These are phyloP conservation scores for Leptobrachium ailaonicum DNA, from an alignment of 2,113 vertebrate genomes.

Conservation along the genomic window DNA sequence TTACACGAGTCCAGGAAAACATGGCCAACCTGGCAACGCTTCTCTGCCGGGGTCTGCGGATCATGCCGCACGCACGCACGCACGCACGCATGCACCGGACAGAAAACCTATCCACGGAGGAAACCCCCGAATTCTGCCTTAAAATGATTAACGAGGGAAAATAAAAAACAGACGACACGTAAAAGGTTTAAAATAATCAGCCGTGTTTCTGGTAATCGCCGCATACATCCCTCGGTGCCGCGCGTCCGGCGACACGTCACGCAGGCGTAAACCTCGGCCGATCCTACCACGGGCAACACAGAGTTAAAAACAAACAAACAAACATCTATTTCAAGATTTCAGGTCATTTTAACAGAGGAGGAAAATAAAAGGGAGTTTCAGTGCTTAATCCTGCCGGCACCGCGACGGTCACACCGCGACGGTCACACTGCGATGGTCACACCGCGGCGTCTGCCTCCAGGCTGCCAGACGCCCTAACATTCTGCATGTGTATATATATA, in stretches of 20 bases:
- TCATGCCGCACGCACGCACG: too few relatives aligned
- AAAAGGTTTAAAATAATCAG: constrained; percentile 4
- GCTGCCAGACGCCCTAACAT: too few relatives aligned
- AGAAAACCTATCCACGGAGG: too few relatives aligned
- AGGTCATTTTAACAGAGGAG: constrained; percentile 58
- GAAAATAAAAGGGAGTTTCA: constrained; percentile 51
- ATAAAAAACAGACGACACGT: constrained; percentile 8
- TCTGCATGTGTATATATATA: neutral
- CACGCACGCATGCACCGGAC: too few relatives aligned
- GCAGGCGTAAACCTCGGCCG: neutral
- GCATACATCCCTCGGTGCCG: neutral
- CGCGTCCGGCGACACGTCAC: neutral
- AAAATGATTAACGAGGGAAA: neutral
- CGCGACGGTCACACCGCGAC: constrained; percentile 19
- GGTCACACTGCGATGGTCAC: neutral
- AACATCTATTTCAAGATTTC: constrained; percentile 60
- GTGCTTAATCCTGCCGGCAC: constrained; percentile 41
- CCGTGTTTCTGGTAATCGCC: neutral
- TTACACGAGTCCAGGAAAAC: too few relatives aligned
- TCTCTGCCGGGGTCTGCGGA: too few relatives aligned
- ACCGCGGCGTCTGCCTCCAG: too few relatives aligned
- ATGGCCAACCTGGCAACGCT: too few relatives aligned
- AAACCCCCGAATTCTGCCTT: neutral
- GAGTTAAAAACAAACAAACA: constrained; percentile 46
- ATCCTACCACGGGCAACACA: constrained; percentile 2